These are phyloP conservation scores for Cebus imitator DNA, from an alignment of 2,113 vertebrate genomes.

Conservation along the genomic window DNA sequence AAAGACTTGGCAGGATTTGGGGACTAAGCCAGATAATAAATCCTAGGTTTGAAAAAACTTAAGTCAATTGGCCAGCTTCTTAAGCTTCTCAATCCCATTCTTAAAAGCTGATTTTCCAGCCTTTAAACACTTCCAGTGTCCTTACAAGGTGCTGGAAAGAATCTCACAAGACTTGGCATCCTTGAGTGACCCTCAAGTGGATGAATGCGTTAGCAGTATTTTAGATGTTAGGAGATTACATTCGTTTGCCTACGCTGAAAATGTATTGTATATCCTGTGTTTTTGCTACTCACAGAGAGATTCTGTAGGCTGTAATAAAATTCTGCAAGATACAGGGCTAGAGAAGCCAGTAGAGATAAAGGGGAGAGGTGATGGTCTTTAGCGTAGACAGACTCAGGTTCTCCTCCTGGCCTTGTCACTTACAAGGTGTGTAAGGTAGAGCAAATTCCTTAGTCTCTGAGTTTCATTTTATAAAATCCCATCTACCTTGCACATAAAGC, in stretches of 20 bases:
- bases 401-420: neutral
- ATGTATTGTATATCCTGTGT: neutral
- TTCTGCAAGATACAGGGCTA: neutral
- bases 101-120: neutral
- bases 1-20: neutral
- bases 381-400: neutral
- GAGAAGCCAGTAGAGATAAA: neutral
- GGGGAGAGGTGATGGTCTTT: constrained; percentile 11
- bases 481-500: neutral
- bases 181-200: neutral
- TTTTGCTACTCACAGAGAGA: neutral
- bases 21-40: constrained; percentile 5
- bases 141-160: neutral
- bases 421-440: neutral
- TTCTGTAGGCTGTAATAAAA: neutral
- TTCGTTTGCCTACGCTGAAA: neutral
- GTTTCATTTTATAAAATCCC: neutral
- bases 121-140: neutral
- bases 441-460: neutral
- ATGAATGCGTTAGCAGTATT: neutral
- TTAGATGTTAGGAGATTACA: constrained; percentile 26
- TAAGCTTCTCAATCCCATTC: neutral
- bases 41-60: neutral
- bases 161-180: neutral
- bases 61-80: neutral